Evolutionary conservation across 1,140 invertebrate species (phyloP).

Genomic region (Harpegnathos saltator): DNA sequence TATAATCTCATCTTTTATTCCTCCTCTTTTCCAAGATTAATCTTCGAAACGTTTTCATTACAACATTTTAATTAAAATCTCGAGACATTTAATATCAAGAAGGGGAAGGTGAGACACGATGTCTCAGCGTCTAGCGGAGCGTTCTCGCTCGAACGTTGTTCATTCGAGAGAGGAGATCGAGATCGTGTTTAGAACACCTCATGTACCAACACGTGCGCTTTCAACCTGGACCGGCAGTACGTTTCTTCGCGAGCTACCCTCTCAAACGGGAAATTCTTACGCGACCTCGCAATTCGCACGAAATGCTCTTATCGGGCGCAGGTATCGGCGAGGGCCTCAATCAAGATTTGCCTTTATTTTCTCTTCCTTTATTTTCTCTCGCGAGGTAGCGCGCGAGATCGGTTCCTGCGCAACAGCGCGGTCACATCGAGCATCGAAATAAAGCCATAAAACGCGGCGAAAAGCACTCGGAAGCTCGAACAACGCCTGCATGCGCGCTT

Average conservation of each 20-base stretch:
- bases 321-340: too few relatives aligned
- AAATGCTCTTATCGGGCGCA: not conserved
- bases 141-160: not conserved
- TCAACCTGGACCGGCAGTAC: not conserved
- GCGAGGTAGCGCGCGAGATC: not conserved
- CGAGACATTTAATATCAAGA: not conserved
- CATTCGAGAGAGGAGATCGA: too few relatives aligned
- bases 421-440: not conserved
- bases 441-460: not conserved
- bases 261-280: not conserved
- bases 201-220: not conserved
- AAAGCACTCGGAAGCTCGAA: conserved; percentile 7
- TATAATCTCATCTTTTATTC: not conserved
- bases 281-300: not conserved
- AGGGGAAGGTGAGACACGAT: not conserved
- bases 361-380: not conserved
- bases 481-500: not conserved
- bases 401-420: not conserved
- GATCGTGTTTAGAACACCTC: not conserved
- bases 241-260: conserved; percentile 1
- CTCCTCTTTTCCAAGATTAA: not conserved
- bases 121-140: not conserved
- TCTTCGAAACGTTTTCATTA: too few relatives aligned
- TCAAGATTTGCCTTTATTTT: conserved; percentile 1
- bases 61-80: conserved; percentile 4